Conservation (phyloP, 2,888 invertebrate species). For the Sphaerophoria taeniata region DNA sequence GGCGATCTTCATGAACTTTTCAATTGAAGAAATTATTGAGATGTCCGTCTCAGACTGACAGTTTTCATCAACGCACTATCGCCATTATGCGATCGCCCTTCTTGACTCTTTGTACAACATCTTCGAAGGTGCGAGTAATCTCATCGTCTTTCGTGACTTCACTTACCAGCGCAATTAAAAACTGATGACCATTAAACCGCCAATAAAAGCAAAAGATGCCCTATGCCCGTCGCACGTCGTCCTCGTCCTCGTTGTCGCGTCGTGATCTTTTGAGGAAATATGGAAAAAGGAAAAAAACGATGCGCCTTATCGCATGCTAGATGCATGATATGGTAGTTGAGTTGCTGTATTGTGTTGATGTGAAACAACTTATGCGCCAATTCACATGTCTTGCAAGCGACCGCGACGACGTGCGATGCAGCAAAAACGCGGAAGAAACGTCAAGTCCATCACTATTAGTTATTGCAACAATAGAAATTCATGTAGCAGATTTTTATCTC, state of each 20-base stretch:
- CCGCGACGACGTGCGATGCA: not conserved
- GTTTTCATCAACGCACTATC: conserved; percentile 57
- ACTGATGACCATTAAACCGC: conserved; percentile 69
- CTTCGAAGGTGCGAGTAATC: conserved; percentile 28
- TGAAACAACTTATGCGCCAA: conserved; percentile 67
- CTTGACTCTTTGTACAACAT: conserved; percentile 46
- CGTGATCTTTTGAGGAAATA: not conserved
- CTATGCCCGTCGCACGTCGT: conserved; percentile 23
- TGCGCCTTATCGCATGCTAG: conserved; percentile 48
- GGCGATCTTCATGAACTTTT: conserved; percentile 52
- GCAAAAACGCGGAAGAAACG: conserved; percentile 63
- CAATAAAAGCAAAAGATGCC: conserved; percentile 58
- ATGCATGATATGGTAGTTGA: conserved; percentile 68
- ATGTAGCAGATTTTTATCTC: conserved; percentile 59
- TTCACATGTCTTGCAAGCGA: conserved; percentile 65
- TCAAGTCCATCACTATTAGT: conserved; percentile 42
- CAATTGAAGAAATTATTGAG: conserved; percentile 73
- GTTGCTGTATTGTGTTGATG: conserved; percentile 53
- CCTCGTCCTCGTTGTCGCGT: too few relatives aligned
- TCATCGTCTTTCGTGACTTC: conserved; percentile 31
- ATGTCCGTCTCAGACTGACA: conserved; percentile 66
- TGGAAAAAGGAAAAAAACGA: not conserved
- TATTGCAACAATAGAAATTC: conserved; percentile 60
- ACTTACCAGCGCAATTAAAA: conserved; percentile 66
- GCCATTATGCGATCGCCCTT: conserved; percentile 23